Percentiles rank a stretch among this genome's conserved stretches.
phyloP scores from a whole-genome alignment of 2,797 vertebrate genomes.

The Peromyscus melanophrys region DNA sequence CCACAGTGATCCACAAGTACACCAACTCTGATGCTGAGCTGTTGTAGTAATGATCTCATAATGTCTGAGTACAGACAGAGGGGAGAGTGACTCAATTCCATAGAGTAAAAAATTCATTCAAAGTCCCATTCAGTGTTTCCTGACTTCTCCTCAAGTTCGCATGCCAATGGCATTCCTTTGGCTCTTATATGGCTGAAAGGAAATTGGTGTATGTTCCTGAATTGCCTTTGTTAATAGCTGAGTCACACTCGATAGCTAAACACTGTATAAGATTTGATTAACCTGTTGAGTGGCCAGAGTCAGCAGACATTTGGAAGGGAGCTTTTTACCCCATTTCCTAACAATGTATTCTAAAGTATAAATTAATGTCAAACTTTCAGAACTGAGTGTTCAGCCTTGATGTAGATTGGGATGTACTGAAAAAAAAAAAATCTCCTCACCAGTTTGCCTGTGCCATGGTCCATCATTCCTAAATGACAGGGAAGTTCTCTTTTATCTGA shows the following conservation, averaged over 20 bases:
- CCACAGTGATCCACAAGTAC: neutral
- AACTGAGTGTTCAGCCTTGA: constrained; percentile 32
- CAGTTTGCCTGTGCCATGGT: neutral
- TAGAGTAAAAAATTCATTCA: neutral
- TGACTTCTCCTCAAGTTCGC: neutral
- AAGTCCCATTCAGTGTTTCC: neutral
- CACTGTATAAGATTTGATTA: constrained; percentile 6
- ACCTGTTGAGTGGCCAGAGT: neutral
- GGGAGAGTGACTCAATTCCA: neutral
- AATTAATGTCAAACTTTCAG: constrained; percentile 14
- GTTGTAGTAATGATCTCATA: neutral
- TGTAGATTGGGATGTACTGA: neutral
- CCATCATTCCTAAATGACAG: neutral
- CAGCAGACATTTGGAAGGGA: neutral
- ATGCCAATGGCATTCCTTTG: constrained; percentile 28
- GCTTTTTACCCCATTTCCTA: neutral
- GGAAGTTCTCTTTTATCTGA: neutral
- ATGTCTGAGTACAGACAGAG: neutral
- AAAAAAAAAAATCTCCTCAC: neutral
- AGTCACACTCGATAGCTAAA: constrained; percentile 37
- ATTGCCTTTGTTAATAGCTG: constrained; percentile 50
- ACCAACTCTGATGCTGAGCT: neutral
- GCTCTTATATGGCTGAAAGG: neutral
- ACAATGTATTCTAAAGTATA: constrained; percentile 24
- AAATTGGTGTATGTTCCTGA: constrained; percentile 58